Evolutionary conservation across 37 sponge, comb jelly and placozoan species (phyloP).

Genomic region (Oopsacas minuta): DNA sequence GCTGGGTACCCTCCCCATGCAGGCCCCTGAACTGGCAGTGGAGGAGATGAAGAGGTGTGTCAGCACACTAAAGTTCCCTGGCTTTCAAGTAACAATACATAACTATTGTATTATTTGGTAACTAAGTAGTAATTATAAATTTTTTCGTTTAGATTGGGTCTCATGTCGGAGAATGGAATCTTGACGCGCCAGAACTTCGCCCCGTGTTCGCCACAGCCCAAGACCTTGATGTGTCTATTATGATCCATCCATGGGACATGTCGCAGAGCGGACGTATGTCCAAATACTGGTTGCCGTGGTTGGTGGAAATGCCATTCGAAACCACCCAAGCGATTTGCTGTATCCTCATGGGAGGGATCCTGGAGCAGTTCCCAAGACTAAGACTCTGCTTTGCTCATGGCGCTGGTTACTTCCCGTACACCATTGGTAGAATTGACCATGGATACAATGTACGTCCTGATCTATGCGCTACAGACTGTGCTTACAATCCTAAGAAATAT

Average conservation of each 20-base stretch:
- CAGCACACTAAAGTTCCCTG: conserved; percentile 41
- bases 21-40: conserved; percentile 74
- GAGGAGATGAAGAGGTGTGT: conserved; percentile 72
- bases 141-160: conserved; percentile 72
- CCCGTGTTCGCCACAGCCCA: conserved; percentile 76
- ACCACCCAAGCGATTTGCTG: conserved; percentile 70
- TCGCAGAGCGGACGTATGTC: conserved; percentile 54
- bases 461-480: conserved; percentile 75
- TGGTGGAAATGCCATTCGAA: conserved; percentile 84
- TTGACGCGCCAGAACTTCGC: conserved; percentile 76
- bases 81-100: conserved; percentile 10
- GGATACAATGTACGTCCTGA: conserved; percentile 75
- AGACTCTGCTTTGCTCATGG: conserved; percentile 85
- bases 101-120: no score
- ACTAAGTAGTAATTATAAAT: no score
- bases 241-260: conserved; percentile 94
- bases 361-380: conserved; percentile 62
- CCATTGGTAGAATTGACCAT: conserved; percentile 69
- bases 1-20: conserved; percentile 85
- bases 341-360: conserved; percentile 75
- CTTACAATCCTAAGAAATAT: conserved; percentile 71
- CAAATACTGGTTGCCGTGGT: conserved; percentile 88
- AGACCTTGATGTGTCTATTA: conserved; percentile 54
- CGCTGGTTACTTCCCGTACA: conserved; percentile 74
- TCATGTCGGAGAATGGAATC: conserved; percentile 54